A percentile compares a stretch with the other conserved stretches of the same genome.
phyloP scores from a whole-genome alignment of 2,113 vertebrate genomes.

The Benitochromis conjunctus region DNA sequence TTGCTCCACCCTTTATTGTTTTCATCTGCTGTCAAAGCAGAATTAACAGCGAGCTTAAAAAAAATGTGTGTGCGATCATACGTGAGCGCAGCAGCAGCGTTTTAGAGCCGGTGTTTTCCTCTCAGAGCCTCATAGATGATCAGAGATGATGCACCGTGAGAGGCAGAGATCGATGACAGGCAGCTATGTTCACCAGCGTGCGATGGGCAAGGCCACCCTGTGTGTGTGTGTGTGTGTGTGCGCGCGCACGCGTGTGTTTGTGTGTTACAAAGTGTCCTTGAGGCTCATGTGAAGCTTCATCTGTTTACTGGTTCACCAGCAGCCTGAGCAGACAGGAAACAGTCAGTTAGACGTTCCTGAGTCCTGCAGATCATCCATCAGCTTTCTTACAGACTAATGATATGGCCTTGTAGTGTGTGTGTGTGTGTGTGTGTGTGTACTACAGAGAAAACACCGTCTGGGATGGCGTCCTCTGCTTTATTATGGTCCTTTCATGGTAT shows the following conservation, averaged over 20 bases:
- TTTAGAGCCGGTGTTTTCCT: neutral
- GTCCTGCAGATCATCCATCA: constrained; percentile 27
- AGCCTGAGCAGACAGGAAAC: constrained; percentile 24
- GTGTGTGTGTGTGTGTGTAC: neutral
- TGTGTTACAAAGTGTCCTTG: constrained; percentile 17
- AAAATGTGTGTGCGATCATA: neutral
- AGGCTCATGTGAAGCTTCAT: constrained; percentile 20
- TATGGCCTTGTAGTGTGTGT: neutral
- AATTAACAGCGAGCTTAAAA: neutral
- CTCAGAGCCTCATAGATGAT: neutral
- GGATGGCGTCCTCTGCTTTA: neutral
- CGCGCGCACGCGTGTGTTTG: neutral
- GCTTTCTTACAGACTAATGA: neutral
- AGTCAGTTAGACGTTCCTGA: neutral
- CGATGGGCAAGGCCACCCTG: constrained; percentile 1
- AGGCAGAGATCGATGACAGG: constrained; percentile 7
- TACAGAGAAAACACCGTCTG: neutral
- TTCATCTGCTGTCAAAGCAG: neutral
- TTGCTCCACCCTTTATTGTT: neutral
- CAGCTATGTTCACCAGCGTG: neutral
- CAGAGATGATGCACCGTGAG: neutral
- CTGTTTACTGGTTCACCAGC: constrained; percentile 18
- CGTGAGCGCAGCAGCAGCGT: neutral
- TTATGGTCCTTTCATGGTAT: neutral
- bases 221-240: neutral